Base-by-base conservation (phyloP, 2,113 vertebrate genomes). In the Brienomyrus brachyistius region DNA sequence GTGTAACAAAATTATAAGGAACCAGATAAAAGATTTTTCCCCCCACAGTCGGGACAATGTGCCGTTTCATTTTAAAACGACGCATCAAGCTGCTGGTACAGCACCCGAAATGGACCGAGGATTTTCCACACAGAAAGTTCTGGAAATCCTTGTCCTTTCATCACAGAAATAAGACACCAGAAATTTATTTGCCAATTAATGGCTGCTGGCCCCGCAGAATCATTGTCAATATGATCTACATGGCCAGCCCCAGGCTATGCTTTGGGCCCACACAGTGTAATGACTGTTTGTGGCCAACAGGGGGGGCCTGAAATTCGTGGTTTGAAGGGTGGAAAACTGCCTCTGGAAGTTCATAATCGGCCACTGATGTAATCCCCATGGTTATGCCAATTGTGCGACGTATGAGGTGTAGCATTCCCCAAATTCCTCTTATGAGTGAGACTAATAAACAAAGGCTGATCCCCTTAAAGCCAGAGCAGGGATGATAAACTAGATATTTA, bases 81-180 rank as follows among this genome's bases (percentile, higher is more conserved):
- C 51, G 66, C 35, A 31, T 3, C 17, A 86, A 11, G 50, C 50
- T n/a, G n/a, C 27, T 10, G 50, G 4, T 17, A 11, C 48, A 50
- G 31, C 88, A 80, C 47, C n/a, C 6, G 0, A 43, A n/a, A 88
- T 7, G 27, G n/a, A 89, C 88, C 50, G 0, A 52, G 51, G 21
- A 83, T 89, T 80, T 21, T 40, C 4, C 31, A 40, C 70, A 74
- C 88, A 51, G 48, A 89, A 43, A 15, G 62, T 74, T 17, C 31
- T 80, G 88, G n/a, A 89, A 31, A 89, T 17, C 70, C 27, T 27
- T 89, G 23, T 48, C 70, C 88, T 82, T 56, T 89, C 50, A 82
- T 56, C 88, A 56, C 50, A 27, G 74, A 89, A 82, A 54, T 45
- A 50, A 48, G 51, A 82, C 48, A 51, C 17, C 5, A 35, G 23